phyloP scores from a whole-genome alignment of 1,140 invertebrate species.

The Ephestia elutella region DNA sequence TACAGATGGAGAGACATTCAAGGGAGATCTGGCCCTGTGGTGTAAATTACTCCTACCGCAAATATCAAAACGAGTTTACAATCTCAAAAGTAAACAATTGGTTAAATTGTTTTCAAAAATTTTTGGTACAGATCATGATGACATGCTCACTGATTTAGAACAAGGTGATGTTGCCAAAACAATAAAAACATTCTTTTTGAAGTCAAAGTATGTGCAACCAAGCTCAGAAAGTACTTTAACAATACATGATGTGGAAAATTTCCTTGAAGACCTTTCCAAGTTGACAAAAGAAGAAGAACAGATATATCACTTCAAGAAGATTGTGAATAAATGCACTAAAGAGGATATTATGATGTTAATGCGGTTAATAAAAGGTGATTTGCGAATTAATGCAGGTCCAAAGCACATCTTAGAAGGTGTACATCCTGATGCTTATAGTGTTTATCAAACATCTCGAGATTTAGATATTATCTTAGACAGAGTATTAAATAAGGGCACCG shows the following conservation, averaged over 20 bases:
- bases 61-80: conserved; percentile 89
- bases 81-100: conserved; percentile 93
- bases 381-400: conserved; percentile 92
- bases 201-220: conserved; percentile 77
- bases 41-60: conserved; percentile 89
- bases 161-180: conserved; percentile 94
- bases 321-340: conserved; percentile 85
- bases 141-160: conserved; percentile 91
- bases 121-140: conserved; percentile 81
- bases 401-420: conserved; percentile 92
- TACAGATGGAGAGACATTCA: conserved; percentile 79
- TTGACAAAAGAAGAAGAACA: conserved; percentile 93
- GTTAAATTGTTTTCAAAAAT: conserved; percentile 91
- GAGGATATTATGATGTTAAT: conserved; percentile 92
- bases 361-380: conserved; percentile 91
- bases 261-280: conserved; percentile 82
- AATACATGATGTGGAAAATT: conserved; percentile 85
- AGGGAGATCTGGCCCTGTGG: conserved; percentile 88
- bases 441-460: conserved; percentile 90
- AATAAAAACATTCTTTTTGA: conserved; percentile 85
- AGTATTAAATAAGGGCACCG: conserved; percentile 57
- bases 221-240: conserved; percentile 82
- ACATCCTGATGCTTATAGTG: conserved; percentile 88
- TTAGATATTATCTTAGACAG: conserved; percentile 82
- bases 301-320: conserved; percentile 81